phyloP scores from a whole-genome alignment of 2,888 invertebrate species.

The Tachina lurida region DNA sequence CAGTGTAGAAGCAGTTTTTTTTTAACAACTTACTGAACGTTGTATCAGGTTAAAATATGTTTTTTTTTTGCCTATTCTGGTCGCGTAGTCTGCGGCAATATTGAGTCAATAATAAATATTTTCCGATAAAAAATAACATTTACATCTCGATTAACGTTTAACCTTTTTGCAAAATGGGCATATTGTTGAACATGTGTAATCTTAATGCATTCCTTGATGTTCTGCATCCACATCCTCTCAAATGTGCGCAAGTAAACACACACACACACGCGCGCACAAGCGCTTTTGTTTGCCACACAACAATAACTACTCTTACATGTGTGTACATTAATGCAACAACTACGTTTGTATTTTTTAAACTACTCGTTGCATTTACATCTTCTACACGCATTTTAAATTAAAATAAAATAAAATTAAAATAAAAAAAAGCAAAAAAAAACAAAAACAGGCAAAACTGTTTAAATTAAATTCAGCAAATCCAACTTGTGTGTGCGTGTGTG shows the following conservation, averaged over 20 bases:
- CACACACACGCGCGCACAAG: not conserved
- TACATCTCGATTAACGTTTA: constrained; percentile 59
- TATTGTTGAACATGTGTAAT: constrained; percentile 65
- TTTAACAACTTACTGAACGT: too few species aligned
- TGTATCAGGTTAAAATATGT: not conserved
- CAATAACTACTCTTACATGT: not conserved
- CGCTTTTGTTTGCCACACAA: not conserved
- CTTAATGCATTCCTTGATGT: constrained; percentile 44
- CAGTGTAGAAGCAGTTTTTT: too few species aligned
- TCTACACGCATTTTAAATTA: constrained; percentile 47
- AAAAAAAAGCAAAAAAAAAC: not conserved
- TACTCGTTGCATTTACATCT: constrained; percentile 37
- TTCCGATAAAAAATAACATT: constrained; percentile 54
- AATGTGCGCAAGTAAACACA: too few species aligned
- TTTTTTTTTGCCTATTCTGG: not conserved
- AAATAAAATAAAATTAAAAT: constrained; percentile 21
- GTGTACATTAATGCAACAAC: not conserved
- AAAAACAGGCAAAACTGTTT: constrained; percentile 1
- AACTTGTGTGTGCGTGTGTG: constrained; percentile 29
- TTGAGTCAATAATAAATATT: constrained; percentile 49
- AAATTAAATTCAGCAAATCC: constrained; percentile 58
- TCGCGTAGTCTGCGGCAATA: not conserved
- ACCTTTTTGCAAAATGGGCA: constrained; percentile 35
- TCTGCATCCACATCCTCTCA: not conserved
- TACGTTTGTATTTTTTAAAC: constrained; percentile 18